Evolutionary conservation across 2,888 invertebrate species (phyloP).

Genomic region (Augiades crinisus): DNA sequence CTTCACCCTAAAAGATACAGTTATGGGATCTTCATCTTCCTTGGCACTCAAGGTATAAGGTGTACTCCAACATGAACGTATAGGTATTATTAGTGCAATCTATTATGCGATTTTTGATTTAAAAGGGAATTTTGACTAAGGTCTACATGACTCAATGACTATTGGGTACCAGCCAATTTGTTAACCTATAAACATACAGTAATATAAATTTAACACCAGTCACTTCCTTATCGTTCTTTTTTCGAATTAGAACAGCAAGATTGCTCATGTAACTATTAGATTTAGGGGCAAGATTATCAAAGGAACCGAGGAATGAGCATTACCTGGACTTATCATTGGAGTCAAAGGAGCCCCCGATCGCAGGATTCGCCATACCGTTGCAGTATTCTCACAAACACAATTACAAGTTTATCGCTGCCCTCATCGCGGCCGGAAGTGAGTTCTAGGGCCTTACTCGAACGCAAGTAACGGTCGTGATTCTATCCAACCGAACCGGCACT

Average conservation of each 20-base stretch:
- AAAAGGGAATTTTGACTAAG: not conserved
- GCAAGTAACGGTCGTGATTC: slow-evolving; percentile 45
- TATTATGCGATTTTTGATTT: not conserved
- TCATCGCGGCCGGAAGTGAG: slow-evolving; percentile 62
- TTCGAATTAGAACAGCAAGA: not conserved
- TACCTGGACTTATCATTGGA: slow-evolving; percentile 85
- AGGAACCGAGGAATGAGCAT: not conserved
- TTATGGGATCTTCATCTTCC: no score
- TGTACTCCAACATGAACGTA: no score
- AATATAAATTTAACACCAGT: not conserved
- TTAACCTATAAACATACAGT: not conserved
- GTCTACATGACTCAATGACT: not conserved
- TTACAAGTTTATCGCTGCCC: slow-evolving; percentile 48
- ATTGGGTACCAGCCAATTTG: not conserved
- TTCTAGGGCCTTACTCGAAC: slow-evolving; percentile 44
- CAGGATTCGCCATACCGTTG: slow-evolving; percentile 69
- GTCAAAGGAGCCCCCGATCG: slow-evolving; percentile 86
- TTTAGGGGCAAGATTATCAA: not conserved
- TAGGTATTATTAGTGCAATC: no score
- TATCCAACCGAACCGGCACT: slow-evolving; percentile 35
- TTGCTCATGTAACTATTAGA: no score
- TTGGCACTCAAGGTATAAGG: no score
- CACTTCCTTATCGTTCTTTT: not conserved
- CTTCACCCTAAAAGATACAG: no score
- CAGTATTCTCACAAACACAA: slow-evolving; percentile 41